Base-by-base conservation (phyloP, 53 echinoderm and acorn worm species). In the Crossaster papposus region DNA sequence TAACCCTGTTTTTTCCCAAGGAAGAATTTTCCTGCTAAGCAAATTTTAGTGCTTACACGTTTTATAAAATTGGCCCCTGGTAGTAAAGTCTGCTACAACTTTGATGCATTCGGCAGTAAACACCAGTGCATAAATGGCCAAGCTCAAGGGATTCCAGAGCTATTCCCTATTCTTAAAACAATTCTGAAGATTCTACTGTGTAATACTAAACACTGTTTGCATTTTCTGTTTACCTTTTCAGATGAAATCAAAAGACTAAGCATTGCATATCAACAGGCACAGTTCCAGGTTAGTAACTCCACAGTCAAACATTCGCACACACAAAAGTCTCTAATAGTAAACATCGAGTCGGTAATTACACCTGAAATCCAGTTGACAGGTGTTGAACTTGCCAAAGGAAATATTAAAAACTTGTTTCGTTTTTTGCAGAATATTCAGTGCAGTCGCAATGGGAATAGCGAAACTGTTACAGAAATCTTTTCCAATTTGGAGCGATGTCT, bases 221-320 rank as follows among this genome's bases (percentile, higher is more conserved):
- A 13, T 64, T 79, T 64, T n/a, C n/a, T n/a, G n/a, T 84, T 55
- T 63, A 54, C 33, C 72, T 84, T 44, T 83, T 9, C 70, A 89
- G 92, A 79, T 89, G 84, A 92, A 24, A 92, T 92, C 35, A 50
- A 58, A 28, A 51, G 44, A 22, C 83, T 92, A 36, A 20, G 64
- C 10, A 82, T 94, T 51, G 32, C 17, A 7, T 94, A 89, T 51
- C 94, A 94, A 74, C 91, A 94, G 36, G 91, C 89, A 62, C 94
- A 94, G 72, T 94, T 88, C 65, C 74, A 91, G 80, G 94, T 94
- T 83, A 91, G 33, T 34, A 22, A 14, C 2, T 1, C 2, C 15
- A 4, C 12, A 18, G 20, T 65, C 12, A 20, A n/a, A 30, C 20
- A 2, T 65, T 26, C 36, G 52, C 7, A 10, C 14, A 29, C 17